Percentiles rank a stretch among this genome's conserved stretches.
Conservation (phyloP, 1,140 invertebrate species). For the Tetramorium alpestre region DNA sequence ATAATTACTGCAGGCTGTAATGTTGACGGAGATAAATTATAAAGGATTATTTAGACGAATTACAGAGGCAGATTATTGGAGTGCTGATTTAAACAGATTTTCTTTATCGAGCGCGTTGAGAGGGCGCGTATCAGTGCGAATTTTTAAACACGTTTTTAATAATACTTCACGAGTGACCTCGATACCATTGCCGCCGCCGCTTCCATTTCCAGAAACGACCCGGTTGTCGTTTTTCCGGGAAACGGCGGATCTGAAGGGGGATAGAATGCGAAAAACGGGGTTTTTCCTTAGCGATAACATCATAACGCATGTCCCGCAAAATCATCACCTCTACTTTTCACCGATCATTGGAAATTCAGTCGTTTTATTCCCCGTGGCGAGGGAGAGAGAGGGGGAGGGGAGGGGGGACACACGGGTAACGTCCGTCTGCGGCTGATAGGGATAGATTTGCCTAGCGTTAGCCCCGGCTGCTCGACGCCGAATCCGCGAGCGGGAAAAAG, state of each 20-base stretch:
- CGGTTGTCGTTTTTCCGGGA: neutral
- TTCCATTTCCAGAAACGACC: neutral
- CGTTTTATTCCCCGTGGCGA: slow-evolving; percentile 6
- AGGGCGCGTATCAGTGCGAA: neutral
- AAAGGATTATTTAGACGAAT: neutral
- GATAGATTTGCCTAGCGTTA: slow-evolving; percentile 71
- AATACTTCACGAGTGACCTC: neutral
- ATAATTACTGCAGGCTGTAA: neutral
- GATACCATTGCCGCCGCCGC: neutral
- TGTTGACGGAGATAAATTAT: neutral
- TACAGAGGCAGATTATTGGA: neutral
- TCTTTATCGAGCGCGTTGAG: neutral
- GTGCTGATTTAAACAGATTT: neutral
- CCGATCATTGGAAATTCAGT: slow-evolving; percentile 43
- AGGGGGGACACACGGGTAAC: neutral
- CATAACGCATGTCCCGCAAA: neutral
- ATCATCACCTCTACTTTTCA: slow-evolving; percentile 10
- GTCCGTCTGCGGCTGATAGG: slow-evolving; percentile 71
- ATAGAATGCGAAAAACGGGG: too few relatives aligned
- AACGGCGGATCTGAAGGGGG: neutral
- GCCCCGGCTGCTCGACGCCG: neutral
- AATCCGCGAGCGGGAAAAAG: slow-evolving; percentile 63
- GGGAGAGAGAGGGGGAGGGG: neutral
- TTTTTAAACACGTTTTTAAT: neutral
- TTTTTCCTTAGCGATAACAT: slow-evolving; percentile 3